phyloP scores from a whole-genome alignment of 2,113 vertebrate species.

The Benitochromis conjunctus region DNA sequence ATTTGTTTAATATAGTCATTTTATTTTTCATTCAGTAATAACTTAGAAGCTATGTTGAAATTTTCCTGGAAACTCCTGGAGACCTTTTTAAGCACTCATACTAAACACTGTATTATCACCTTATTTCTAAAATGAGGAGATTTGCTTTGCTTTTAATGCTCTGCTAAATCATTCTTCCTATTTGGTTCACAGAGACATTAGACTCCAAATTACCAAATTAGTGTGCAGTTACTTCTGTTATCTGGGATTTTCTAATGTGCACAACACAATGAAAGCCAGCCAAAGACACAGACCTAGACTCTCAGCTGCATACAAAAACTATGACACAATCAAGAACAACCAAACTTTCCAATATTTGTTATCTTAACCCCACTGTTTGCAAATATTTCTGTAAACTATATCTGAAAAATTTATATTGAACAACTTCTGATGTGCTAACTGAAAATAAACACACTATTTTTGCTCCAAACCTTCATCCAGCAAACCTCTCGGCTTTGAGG shows the following conservation, averaged over 20 bases:
- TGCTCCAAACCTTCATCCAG: neutral
- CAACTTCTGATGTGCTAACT: neutral
- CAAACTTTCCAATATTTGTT: neutral
- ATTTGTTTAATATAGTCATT: neutral
- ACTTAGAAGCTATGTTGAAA: neutral
- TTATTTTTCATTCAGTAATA: neutral
- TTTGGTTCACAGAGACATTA: neutral
- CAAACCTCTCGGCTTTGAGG: neutral
- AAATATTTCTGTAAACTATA: neutral
- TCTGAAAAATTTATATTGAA: neutral
- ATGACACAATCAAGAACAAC: neutral
- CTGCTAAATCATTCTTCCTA: neutral
- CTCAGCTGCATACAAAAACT: neutral
- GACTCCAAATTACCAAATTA: neutral
- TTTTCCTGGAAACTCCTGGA: neutral
- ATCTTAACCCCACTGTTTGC: neutral
- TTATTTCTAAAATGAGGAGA: neutral
- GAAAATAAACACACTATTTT: neutral
- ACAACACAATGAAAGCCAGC: neutral
- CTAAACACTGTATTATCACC: neutral
- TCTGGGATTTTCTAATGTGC: neutral
- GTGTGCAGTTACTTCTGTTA: neutral
- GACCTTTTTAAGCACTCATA: neutral
- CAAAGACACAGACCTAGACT: neutral
- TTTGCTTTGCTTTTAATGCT: neutral